Conservation (phyloP, 1,140 invertebrate species). For the Prorops nasuta region DNA sequence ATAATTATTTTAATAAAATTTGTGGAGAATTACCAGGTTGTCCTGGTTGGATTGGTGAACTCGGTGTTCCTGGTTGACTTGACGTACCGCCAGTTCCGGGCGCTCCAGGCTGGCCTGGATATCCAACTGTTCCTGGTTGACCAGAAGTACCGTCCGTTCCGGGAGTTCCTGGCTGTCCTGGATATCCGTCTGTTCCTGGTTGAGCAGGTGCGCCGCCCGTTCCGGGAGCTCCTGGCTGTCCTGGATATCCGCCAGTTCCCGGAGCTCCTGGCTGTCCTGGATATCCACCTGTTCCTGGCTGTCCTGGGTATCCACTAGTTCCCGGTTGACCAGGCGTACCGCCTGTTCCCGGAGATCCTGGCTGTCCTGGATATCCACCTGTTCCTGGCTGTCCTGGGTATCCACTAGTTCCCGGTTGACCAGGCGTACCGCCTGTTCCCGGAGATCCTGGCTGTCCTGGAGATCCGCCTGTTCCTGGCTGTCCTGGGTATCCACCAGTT, state of each 20-base stretch:
- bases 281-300: too few species aligned
- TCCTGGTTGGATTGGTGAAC: too few species aligned
- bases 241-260: slow-evolving; percentile 10
- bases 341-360: slow-evolving; percentile 3
- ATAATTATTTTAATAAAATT: too few species aligned
- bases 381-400: slow-evolving; percentile 62
- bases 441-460: background rate
- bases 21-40: too few species aligned
- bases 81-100: too few species aligned
- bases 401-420: background rate
- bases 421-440: too few species aligned
- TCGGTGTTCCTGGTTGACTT: too few species aligned
- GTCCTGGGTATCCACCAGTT: background rate
- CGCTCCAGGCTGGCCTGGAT: background rate
- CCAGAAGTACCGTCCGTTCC: slow-evolving; percentile 50
- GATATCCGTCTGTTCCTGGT: too few species aligned
- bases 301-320: background rate
- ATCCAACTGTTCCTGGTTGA: slow-evolving; percentile 54
- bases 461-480: background rate
- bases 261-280: slow-evolving; percentile 2
- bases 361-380: slow-evolving; percentile 32
- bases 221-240: slow-evolving; percentile 63
- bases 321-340: slow-evolving; percentile 9
- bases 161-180: slow-evolving; percentile 7
- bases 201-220: slow-evolving; percentile 60